Base-by-base conservation (phyloP, 2,113 vertebrate genomes). In the Ophthalmolycus amberensis region DNA sequence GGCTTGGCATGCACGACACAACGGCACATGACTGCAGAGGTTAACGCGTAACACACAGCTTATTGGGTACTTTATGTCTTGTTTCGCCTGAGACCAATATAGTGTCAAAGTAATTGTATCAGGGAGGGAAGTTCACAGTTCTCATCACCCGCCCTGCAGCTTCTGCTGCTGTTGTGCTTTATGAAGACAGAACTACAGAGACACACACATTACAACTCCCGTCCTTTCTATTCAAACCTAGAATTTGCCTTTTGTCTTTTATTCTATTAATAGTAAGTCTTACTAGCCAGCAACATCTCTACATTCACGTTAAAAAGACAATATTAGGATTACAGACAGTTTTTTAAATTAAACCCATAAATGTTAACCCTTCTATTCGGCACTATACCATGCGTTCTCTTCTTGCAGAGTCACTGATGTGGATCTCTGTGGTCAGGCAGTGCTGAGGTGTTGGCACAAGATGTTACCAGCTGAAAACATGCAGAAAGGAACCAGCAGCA, bases 71-170 rank as follows among this genome's bases (percentile, higher is more conserved):
- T 79, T 90, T 85, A 80, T 79, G 84, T 91, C 79, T 88, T 78
- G 75, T 92, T 92, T 90, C 1, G 78, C 88, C 89, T 77, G 63
- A 90, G 84, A 90, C 87, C 86, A 88, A 37, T 62, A 63, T 66
- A 58, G 64, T 80, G 87, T 90, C 91, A 92, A 81, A 91, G 87
- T 90, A 79, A 72, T 75, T 91, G 68, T 67, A 67, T 78, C 73
- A 83, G 67, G 9, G 71, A 77, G 76, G 50, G 70, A 71, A 77
- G 83, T 90, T 88, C 84, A 83, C 86, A 63, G 85, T 71, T 79
- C 72, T 34, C 79, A 66, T 20, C 74, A 71, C 42, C 42, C 8
- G 0, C 73, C 72, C 77, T 64, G 34, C 78, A 82, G 84, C 77
- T 70, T 66, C 42, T 70, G 69, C 62, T 50, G 38, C 40, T 62